A percentile compares a stretch with the other conserved stretches of the same genome.
Evolutionary conservation across 2,797 vertebrate species (phyloP).

Genomic region (Spheniscus humboldti): DNA sequence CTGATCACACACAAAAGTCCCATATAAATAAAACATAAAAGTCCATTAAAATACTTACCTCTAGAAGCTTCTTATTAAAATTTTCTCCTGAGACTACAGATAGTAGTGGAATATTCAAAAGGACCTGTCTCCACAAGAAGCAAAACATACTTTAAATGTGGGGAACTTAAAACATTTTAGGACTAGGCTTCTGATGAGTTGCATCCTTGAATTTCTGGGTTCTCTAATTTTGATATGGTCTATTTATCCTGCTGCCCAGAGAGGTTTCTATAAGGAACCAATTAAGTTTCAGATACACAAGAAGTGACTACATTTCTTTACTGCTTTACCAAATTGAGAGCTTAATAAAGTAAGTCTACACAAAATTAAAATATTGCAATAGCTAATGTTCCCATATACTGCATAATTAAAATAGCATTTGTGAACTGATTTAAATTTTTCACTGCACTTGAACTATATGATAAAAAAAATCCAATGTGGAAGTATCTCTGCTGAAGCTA

Average conservation of each 20-base stretch:
- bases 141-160: background rate
- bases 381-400: background rate
- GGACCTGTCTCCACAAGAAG: background rate
- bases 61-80: background rate
- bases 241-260: background rate
- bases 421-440: background rate
- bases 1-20: background rate
- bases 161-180: background rate
- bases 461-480: background rate
- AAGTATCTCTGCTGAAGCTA: background rate
- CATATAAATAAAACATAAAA: background rate
- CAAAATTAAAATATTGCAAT: background rate
- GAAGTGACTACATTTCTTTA: background rate
- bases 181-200: background rate
- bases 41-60: background rate
- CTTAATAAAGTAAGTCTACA: background rate
- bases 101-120: background rate
- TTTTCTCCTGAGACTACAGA: background rate
- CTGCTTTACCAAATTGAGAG: background rate
- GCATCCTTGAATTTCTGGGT: background rate
- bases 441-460: background rate
- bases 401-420: background rate
- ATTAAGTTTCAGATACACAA: background rate
- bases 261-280: background rate
- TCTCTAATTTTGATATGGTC: background rate